Conservation (phyloP, 2,888 invertebrate species). For the Pyrrhia umbra region DNA sequence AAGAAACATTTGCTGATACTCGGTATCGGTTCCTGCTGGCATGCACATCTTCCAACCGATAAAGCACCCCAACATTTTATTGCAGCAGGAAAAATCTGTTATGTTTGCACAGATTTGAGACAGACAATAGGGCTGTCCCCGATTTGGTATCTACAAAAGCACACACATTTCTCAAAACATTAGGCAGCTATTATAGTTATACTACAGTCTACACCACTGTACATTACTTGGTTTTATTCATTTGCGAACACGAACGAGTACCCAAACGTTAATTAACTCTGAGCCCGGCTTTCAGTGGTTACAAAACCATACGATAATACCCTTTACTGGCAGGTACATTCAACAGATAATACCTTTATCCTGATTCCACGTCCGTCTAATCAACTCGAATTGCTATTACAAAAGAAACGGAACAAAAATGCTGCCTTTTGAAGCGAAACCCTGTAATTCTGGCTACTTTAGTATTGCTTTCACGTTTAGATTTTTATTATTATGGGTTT, state of each 20-base stretch:
- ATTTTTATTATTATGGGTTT: slow-evolving; percentile 50
- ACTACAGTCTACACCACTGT: slow-evolving; percentile 20
- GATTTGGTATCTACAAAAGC: slow-evolving; percentile 39
- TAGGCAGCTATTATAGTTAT: slow-evolving; percentile 31
- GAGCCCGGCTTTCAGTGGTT: slow-evolving; percentile 70
- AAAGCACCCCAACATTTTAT: slow-evolving; percentile 60
- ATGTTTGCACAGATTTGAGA: slow-evolving; percentile 37
- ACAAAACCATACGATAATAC: slow-evolving; percentile 66
- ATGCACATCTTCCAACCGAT: slow-evolving; percentile 55
- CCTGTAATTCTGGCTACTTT: slow-evolving; percentile 52
- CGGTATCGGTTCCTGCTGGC: slow-evolving; percentile 47
- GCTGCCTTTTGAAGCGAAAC: slow-evolving; percentile 53
- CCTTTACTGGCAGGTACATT: slow-evolving; percentile 47
- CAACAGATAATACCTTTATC: slow-evolving; percentile 58
- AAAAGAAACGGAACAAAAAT: slow-evolving; percentile 64
- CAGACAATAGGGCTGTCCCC: slow-evolving; percentile 35
- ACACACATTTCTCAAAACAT: slow-evolving; percentile 27
- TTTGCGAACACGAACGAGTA: slow-evolving; percentile 65
- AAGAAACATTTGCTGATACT: slow-evolving; percentile 21
- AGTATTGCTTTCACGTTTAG: slow-evolving; percentile 44
- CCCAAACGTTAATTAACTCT: slow-evolving; percentile 73
- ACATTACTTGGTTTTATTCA: slow-evolving; percentile 64
- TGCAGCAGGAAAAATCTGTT: slow-evolving; percentile 39
- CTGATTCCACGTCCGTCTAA: slow-evolving; percentile 65
- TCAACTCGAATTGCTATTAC: slow-evolving; percentile 65